Base-by-base conservation (phyloP, 2,113 vertebrate species). In the Tautogolabrus adspersus region DNA sequence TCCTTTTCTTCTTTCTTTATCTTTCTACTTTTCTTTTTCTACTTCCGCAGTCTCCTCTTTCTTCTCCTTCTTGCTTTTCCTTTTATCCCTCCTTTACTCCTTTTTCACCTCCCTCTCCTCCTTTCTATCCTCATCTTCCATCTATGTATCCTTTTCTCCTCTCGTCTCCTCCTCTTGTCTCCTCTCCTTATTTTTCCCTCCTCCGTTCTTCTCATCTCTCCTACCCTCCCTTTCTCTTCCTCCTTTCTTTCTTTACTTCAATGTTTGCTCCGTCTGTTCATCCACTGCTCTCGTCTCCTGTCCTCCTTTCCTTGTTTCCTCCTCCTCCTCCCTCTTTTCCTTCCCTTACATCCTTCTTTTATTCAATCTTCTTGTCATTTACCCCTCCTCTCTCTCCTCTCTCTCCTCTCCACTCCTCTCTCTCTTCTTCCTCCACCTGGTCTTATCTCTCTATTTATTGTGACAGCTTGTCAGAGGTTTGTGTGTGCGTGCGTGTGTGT, bases 401-500 rank as follows among this genome's bases (percentile, higher is more conserved):
- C 26, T 56, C 60, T 19, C n/a, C n/a, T n/a, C n/a, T n/a, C n/a
- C n/a, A n/a, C n/a, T n/a, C n/a, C 26, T 19, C 55, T 19, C 62
- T 44, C 63, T 42, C 51, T n/a, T 62, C 63, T 40, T 44, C 73
- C 57, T 68, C 81, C 85, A 87, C 85, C 85, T 91, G 87, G 81
- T 79, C 74, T 85, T 88, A 85, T 90, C 87, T 84, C 72, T 88
- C 74, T 89, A 85, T 91, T 90, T 86, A 86, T 89, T 86, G 85
- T 88, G 88, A 90, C 88, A 89, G 85, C 74, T 58, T 84, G 86
- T 86, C 87, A 86, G 69, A 76, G 49, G 66, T 81, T 72, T 80
- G 82, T 67, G 61, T 72, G 52, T 66, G 34, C 72, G 58, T 49
- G 69, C 62, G 69, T 56, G 59, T 70, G 51, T 60, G 58, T 49